A percentile compares a stretch with the other conserved stretches of the same genome.
phyloP scores from a whole-genome alignment of 2,113 vertebrate genomes.

The Xiphophorus hellerii region DNA sequence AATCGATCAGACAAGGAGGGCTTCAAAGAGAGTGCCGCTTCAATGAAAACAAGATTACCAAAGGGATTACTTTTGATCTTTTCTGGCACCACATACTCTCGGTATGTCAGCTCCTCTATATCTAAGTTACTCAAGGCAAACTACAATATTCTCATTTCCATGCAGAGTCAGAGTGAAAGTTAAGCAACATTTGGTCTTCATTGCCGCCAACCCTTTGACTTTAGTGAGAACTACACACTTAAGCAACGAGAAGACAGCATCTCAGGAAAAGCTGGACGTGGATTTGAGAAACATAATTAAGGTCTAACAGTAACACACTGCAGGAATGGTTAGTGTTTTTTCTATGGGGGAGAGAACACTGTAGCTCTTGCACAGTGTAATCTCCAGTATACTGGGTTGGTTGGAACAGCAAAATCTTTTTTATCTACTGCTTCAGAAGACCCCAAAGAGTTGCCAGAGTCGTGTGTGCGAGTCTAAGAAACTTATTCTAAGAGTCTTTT shows the following conservation, averaged over 20 bases:
- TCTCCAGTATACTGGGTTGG: background rate
- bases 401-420: too few species aligned
- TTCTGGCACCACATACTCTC: slow-evolving; percentile 1
- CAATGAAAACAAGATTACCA: slow-evolving; percentile 38
- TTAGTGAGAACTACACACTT: background rate
- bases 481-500: background rate
- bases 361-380: too few species aligned
- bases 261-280: too few species aligned
- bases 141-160: background rate
- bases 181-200: background rate
- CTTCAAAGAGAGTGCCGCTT: slow-evolving; percentile 24
- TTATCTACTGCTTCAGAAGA: background rate
- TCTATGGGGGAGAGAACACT: too few species aligned
- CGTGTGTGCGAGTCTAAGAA: background rate
- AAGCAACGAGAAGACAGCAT: too few species aligned
- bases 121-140: background rate
- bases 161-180: background rate
- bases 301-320: too few species aligned
- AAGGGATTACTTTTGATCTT: slow-evolving; percentile 17
- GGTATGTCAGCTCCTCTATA: background rate
- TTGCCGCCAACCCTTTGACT: background rate
- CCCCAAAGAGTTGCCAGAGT: background rate
- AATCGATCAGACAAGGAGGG: slow-evolving; percentile 24
- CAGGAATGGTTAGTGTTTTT: too few species aligned
- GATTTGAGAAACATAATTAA: too few species aligned